These are phyloP conservation scores for Caenorhabditis sp. DNA, from an alignment of 2,888 invertebrate genomes.

Conservation along the genomic window DNA sequence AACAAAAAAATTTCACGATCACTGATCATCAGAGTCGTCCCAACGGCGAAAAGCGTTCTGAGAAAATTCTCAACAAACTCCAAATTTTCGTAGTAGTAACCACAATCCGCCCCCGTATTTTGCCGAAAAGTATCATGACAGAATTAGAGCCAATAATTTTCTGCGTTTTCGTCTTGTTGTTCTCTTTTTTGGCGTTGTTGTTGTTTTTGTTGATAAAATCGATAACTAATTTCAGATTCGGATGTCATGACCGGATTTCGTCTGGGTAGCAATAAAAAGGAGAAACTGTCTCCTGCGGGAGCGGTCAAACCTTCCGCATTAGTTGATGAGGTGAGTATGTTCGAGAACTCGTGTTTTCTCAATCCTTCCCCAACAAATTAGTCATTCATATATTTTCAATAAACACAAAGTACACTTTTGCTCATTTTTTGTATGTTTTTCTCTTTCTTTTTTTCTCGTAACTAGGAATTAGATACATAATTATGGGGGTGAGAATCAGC, in stretches of 20 bases:
- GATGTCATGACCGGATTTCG: slow-evolving; percentile 58
- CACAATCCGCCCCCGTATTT: too few relatives aligned
- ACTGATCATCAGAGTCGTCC: too few relatives aligned
- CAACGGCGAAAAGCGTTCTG: too few relatives aligned
- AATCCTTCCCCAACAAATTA: background rate
- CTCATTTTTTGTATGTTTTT: background rate
- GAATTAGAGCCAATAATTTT: too few relatives aligned
- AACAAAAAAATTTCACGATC: too few relatives aligned
- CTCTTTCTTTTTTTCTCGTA: background rate
- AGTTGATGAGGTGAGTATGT: slow-evolving; percentile 51
- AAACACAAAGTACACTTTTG: background rate
- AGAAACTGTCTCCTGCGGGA: slow-evolving; percentile 57
- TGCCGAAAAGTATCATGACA: too few relatives aligned
- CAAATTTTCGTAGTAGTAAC: too few relatives aligned
- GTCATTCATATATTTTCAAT: background rate
- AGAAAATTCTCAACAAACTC: too few relatives aligned
- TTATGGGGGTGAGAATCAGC: background rate
- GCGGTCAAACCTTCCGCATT: slow-evolving; percentile 56
- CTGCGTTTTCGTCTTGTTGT: too few relatives aligned
- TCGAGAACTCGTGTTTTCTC: background rate
- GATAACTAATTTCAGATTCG: slow-evolving; percentile 20
- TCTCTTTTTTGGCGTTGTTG: too few relatives aligned
- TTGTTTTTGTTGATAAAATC: background rate
- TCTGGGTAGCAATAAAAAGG: slow-evolving; percentile 56
- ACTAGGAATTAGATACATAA: background rate